phyloP scores from a whole-genome alignment of 2,888 invertebrate species.

The Philaethria dido region DNA sequence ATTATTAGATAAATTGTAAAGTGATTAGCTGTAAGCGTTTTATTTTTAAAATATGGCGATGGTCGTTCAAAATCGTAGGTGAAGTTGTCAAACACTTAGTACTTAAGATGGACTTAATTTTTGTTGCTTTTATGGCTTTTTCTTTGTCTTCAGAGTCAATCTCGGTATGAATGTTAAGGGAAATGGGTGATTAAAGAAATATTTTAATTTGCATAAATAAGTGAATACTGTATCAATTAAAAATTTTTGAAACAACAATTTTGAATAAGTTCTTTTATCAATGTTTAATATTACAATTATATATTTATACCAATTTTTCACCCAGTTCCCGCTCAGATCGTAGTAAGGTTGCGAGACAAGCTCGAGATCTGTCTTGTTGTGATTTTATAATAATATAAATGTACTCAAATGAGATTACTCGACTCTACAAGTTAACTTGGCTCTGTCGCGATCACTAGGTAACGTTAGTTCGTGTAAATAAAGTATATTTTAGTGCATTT shows the following conservation, averaged over 20 bases:
- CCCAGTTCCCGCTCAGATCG: conserved; percentile 2
- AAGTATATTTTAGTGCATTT: conserved; percentile 73
- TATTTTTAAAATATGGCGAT: conserved; percentile 79
- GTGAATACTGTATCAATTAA: background rate
- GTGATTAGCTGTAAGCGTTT: conserved; percentile 74
- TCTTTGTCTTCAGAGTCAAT: conserved; percentile 48
- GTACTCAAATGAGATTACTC: conserved; percentile 80
- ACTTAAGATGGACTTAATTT: conserved; percentile 77
- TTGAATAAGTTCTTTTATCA: background rate
- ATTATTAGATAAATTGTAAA: conserved; percentile 84
- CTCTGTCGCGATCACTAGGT: conserved; percentile 61
- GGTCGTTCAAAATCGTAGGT: conserved; percentile 71
- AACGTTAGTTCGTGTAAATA: conserved; percentile 68
- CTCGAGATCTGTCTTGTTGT: conserved; percentile 76
- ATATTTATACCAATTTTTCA: background rate
- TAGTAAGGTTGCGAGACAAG: conserved; percentile 16
- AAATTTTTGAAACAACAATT: background rate
- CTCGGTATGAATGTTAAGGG: conserved; percentile 25
- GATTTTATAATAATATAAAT: conserved; percentile 65
- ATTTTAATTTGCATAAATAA: background rate
- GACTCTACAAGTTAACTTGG: conserved; percentile 60
- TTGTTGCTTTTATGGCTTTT: conserved; percentile 54
- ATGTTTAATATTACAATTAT: background rate
- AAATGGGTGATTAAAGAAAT: background rate
- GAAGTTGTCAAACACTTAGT: conserved; percentile 70